phyloP scores from a whole-genome alignment of 1,140 invertebrate genomes.

The Cyrtorhinus lividipennis region DNA sequence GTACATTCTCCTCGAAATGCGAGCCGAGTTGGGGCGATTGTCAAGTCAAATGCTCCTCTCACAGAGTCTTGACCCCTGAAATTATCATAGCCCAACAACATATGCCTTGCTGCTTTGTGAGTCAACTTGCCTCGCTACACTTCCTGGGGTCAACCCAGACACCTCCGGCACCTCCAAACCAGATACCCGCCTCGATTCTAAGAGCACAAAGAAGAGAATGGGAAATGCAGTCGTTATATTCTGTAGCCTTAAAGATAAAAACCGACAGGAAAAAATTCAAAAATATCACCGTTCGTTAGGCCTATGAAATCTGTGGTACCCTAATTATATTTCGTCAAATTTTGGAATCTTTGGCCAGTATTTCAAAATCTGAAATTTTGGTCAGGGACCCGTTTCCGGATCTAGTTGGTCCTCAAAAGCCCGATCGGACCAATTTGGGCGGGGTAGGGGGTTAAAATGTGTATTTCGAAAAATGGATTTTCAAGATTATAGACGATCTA shows the following conservation, averaged over 20 bases:
- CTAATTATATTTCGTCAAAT: not conserved
- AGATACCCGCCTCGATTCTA: not conserved
- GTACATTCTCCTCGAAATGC: not conserved
- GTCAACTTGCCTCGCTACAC: constrained; percentile 3
- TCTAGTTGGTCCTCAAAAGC: too few species aligned
- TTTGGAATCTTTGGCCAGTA: too few species aligned
- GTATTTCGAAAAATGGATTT: too few species aligned
- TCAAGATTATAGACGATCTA: too few species aligned
- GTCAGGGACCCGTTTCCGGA: too few species aligned
- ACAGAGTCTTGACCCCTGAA: not conserved
- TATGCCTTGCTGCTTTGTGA: constrained; percentile 8
- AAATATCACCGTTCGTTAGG: not conserved
- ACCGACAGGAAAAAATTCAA: too few species aligned
- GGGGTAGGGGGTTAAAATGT: too few species aligned
- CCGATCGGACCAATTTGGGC: too few species aligned
- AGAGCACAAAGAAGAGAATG: not conserved
- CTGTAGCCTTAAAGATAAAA: not conserved
- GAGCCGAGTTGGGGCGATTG: constrained; percentile 2
- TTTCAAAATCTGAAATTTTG: too few species aligned
- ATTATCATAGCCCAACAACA: constrained; percentile 6
- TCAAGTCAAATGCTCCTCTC: not conserved
- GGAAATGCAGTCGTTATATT: not conserved
- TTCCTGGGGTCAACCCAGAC: constrained; percentile 1
- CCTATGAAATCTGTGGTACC: not conserved
- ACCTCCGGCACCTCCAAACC: not conserved